phyloP scores from a whole-genome alignment of 2,797 vertebrate species.

The Enteromius argenteus region DNA sequence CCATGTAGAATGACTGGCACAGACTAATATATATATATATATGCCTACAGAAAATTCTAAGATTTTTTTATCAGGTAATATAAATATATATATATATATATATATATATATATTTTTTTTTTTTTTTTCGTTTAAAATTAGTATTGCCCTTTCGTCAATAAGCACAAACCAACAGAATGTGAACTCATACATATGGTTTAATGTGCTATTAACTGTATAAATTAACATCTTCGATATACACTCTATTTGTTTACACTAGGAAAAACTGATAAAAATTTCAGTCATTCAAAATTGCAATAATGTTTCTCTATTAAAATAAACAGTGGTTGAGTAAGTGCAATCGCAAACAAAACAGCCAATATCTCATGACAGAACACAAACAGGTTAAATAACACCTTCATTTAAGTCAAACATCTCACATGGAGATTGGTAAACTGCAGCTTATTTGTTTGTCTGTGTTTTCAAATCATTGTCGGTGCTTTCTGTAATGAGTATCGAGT shows the following conservation, averaged over 20 bases:
- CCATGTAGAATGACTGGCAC: neutral
- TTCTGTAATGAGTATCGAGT: neutral
- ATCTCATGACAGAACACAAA: neutral
- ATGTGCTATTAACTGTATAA: too few relatives aligned
- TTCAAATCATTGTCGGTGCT: neutral
- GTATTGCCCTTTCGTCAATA: too few relatives aligned
- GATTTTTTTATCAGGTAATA: too few relatives aligned
- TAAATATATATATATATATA: too few relatives aligned
- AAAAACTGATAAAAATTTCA: neutral
- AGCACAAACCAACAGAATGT: too few relatives aligned
- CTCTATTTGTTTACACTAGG: neutral
- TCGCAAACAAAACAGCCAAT: neutral
- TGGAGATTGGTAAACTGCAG: neutral
- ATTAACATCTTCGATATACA: neutral
- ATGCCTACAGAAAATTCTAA: neutral
- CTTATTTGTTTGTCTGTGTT: neutral
- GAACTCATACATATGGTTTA: too few relatives aligned
- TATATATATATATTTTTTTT: too few relatives aligned
- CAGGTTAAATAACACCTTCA: neutral
- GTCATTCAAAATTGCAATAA: neutral
- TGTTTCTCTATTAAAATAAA: neutral
- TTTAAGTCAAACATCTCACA: neutral
- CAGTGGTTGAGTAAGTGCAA: neutral
- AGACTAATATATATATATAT: neutral
- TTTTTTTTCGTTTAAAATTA: too few relatives aligned